Evolutionary conservation across 1,140 invertebrate species (phyloP).

Genomic region (Gryon sp.): DNA sequence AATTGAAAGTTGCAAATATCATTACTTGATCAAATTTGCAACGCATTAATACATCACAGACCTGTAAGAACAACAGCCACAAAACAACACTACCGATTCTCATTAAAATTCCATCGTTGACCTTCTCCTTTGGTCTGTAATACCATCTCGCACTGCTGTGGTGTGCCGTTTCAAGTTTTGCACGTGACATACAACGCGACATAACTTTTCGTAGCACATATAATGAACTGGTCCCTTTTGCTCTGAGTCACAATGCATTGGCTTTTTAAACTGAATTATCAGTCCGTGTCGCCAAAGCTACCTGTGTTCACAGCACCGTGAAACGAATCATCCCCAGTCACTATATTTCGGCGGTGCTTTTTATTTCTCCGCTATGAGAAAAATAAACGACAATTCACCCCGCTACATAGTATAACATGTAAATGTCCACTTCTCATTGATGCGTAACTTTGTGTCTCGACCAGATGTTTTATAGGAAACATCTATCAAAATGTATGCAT

Average conservation of each 20-base stretch:
- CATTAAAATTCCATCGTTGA: conserved; percentile 62
- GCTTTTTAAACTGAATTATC: conserved; percentile 57
- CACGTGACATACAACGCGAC: conserved; percentile 49
- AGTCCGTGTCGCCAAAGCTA: conserved; percentile 50
- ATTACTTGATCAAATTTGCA: conserved; percentile 56
- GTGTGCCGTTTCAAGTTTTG: conserved; percentile 47
- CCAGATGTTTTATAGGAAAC: conserved; percentile 63
- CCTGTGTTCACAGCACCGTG: conserved; percentile 50
- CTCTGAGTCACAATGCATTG: conserved; percentile 51
- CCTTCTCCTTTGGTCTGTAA: conserved; percentile 41
- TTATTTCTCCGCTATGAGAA: conserved; percentile 41
- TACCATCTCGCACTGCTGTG: conserved; percentile 29
- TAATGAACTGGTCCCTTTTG: conserved; percentile 60
- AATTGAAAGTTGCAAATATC: conserved; percentile 46
- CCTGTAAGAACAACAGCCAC: conserved; percentile 43
- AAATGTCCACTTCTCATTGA: conserved; percentile 64
- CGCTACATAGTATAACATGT: conserved; percentile 54
- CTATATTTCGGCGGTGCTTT: conserved; percentile 45
- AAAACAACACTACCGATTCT: conserved; percentile 45
- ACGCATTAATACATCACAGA: conserved; percentile 60
- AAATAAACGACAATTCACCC: conserved; percentile 54
- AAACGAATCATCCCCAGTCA: conserved; percentile 57
- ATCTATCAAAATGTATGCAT: conserved; percentile 57
- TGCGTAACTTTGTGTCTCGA: conserved; percentile 63
- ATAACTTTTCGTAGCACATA: conserved; percentile 56